These are phyloP conservation scores for Dermochelys coriacea DNA, from an alignment of 2,797 vertebrate genomes.

Conservation along the genomic window DNA sequence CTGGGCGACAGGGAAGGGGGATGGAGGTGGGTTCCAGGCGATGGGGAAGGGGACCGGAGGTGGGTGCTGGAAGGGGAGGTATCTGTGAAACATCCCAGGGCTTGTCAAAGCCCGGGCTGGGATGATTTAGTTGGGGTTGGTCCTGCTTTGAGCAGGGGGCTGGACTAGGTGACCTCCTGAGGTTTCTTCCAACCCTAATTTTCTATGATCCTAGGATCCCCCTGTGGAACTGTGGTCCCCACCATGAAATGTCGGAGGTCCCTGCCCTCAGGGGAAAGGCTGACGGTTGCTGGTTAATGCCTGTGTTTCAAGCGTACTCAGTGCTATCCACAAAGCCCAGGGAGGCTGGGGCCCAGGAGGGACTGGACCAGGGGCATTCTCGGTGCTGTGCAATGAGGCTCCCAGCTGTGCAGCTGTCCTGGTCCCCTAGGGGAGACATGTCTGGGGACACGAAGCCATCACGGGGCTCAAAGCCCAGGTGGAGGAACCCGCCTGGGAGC, in stretches of 20 bases:
- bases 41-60: neutral
- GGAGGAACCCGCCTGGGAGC: neutral
- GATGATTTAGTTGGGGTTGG: too few species aligned
- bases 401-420: neutral
- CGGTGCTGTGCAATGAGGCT: too few species aligned
- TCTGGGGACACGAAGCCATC: neutral
- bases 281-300: too few species aligned
- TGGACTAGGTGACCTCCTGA: too few species aligned
- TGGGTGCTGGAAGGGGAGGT: neutral
- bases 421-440: neutral
- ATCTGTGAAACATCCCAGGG: neutral
- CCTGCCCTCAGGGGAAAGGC: neutral
- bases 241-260: neutral
- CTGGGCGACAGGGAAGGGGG: too few species aligned
- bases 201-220: neutral
- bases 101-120: too few species aligned
- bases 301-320: neutral
- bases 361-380: neutral
- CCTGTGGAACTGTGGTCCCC: neutral
- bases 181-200: too few species aligned
- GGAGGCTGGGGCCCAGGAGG: neutral
- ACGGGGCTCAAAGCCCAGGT: neutral
- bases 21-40: too few species aligned
- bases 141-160: too few species aligned
- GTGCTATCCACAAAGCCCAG: neutral